phyloP scores from a whole-genome alignment of 53 echinoderm and acorn worm species.

The Apostichopus leukothele region DNA sequence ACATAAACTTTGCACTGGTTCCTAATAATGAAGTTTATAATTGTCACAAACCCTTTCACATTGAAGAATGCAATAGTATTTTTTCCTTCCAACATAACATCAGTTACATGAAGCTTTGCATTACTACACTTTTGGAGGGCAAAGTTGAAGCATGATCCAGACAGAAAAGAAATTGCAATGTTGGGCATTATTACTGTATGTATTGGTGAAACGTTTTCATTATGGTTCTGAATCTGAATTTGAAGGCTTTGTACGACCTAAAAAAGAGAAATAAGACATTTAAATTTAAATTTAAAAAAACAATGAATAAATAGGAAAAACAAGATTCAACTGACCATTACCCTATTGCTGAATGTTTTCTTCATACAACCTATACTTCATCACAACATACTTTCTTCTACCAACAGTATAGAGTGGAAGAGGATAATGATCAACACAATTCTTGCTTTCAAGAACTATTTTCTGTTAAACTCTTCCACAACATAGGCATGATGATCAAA shows the following conservation, averaged over 20 bases:
- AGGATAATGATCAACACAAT: slow-evolving; percentile 13
- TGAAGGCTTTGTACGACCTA: too few relatives aligned
- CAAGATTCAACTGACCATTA: too few relatives aligned
- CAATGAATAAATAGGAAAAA: too few relatives aligned
- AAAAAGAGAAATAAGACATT: too few relatives aligned
- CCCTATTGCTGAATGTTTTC: too few relatives aligned
- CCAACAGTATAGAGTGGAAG: slow-evolving; percentile 5
- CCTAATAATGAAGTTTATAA: background rate
- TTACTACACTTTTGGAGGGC: too few relatives aligned
- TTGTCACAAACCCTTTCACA: slow-evolving; percentile 8
- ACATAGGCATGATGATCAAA: slow-evolving; percentile 7
- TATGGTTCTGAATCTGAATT: too few relatives aligned
- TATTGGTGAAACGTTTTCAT: too few relatives aligned
- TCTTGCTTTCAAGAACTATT: background rate
- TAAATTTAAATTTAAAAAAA: too few relatives aligned
- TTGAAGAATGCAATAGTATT: slow-evolving; percentile 6
- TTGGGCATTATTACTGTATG: too few relatives aligned
- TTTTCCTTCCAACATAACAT: background rate
- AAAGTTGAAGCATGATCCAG: too few relatives aligned
- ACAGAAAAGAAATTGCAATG: too few relatives aligned
- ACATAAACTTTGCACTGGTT: background rate
- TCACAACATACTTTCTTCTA: background rate
- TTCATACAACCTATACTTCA: background rate
- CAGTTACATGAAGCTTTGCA: background rate
- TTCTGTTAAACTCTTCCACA: slow-evolving; percentile 17